Evolutionary conservation across 1,140 invertebrate genomes (phyloP).

Genomic region (Trichogramma pretiosum): DNA sequence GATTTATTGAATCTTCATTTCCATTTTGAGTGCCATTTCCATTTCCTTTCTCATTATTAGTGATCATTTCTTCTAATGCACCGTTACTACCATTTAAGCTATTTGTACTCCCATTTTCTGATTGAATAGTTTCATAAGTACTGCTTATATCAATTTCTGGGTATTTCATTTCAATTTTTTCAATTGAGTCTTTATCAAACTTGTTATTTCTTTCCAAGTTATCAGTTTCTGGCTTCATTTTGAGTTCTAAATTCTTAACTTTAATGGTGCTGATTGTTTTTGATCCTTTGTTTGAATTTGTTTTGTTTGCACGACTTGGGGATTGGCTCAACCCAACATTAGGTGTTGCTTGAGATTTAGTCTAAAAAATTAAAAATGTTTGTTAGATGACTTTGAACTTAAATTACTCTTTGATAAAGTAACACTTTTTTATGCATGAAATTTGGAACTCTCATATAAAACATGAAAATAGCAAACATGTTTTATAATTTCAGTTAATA

Average conservation of each 20-base stretch:
- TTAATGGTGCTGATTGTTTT: constrained; percentile 9
- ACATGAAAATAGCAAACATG: no score
- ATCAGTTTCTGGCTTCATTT: constrained; percentile 26
- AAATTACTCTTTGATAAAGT: no score
- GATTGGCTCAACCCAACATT: constrained; percentile 6
- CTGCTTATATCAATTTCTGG: neutral
- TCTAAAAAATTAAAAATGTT: neutral
- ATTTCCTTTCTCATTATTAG: constrained; percentile 6
- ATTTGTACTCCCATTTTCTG: constrained; percentile 12
- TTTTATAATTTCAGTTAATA: no score
- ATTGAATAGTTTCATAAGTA: neutral
- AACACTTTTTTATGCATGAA: no score
- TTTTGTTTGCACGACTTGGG: constrained; percentile 15
- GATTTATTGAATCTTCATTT: constrained; percentile 7
- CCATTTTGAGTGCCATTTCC: constrained; percentile 6
- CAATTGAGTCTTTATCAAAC: constrained; percentile 3
- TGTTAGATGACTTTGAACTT: no score
- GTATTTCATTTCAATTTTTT: constrained; percentile 9
- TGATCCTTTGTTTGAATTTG: constrained; percentile 13
- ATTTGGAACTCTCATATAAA: no score
- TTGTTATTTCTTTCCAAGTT: constrained; percentile 7
- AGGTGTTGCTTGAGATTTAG: no score
- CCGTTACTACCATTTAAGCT: constrained; percentile 5
- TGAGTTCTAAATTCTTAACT: constrained; percentile 13
- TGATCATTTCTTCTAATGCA: constrained; percentile 15